phyloP scores from a whole-genome alignment of 2,888 invertebrate species.

The Oligia fasciuncula region DNA sequence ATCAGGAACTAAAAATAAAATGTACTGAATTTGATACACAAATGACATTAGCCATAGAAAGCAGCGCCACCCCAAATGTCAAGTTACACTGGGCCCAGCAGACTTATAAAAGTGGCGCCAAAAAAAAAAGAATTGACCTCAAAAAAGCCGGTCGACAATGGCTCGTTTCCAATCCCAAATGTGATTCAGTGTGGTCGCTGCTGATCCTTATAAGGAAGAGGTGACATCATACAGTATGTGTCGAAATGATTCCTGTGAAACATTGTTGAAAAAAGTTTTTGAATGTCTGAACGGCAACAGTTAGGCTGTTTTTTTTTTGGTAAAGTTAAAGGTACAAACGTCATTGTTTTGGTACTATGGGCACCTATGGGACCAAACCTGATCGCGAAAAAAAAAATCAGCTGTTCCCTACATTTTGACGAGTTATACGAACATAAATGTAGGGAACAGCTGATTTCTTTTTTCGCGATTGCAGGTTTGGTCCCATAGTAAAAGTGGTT shows the following conservation, averaged over 20 bases:
- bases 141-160: constrained; percentile 68
- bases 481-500: too few species aligned
- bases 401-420: too few species aligned
- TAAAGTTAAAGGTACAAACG: neutral
- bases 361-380: too few species aligned
- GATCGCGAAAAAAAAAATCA: too few species aligned
- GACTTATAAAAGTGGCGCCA: constrained; percentile 47
- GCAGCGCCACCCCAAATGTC: constrained; percentile 14
- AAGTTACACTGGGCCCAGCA: constrained; percentile 16
- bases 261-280: constrained; percentile 25
- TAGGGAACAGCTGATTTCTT: too few species aligned
- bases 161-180: constrained; percentile 67
- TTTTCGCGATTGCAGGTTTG: too few species aligned
- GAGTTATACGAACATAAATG: too few species aligned
- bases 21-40: constrained; percentile 2
- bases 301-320: constrained; percentile 1
- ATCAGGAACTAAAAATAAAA: neutral
- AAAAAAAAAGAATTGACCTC: constrained; percentile 65
- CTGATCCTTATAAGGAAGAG: constrained; percentile 58
- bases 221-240: constrained; percentile 65
- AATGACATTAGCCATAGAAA: neutral
- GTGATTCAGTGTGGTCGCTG: constrained; percentile 62
- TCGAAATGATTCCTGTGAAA: constrained; percentile 39
- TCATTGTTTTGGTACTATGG: neutral
- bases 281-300: constrained; percentile 12